phyloP scores from a whole-genome alignment of 2,888 invertebrate species.

The Plagodis pulveraria region DNA sequence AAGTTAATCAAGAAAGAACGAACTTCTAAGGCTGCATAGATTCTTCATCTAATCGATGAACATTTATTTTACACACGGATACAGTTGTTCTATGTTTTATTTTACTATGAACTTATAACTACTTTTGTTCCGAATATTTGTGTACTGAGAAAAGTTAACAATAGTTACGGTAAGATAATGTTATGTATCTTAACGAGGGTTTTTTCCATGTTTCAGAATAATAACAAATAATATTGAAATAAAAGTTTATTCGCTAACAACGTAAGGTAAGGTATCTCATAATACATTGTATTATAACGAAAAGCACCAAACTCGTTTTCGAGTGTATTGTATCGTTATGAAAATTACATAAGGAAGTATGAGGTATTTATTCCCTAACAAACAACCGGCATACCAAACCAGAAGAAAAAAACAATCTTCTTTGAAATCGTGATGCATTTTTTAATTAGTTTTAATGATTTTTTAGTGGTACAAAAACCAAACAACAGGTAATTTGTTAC shows the following conservation, averaged over 20 bases:
- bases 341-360: slow-evolving; percentile 33
- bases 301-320: slow-evolving; percentile 39
- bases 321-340: slow-evolving; percentile 34
- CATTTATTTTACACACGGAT: not conserved
- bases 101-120: not conserved
- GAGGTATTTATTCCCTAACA: slow-evolving; percentile 33
- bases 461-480: no score
- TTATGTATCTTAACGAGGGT: slow-evolving; percentile 9
- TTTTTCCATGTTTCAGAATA: slow-evolving; percentile 28
- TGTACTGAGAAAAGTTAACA: not conserved
- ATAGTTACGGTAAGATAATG: no score
- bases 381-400: slow-evolving; percentile 6
- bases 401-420: no score
- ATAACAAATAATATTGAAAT: slow-evolving; percentile 34
- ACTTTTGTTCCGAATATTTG: not conserved
- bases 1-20: no score
- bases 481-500: no score
- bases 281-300: slow-evolving; percentile 33
- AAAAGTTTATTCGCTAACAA: slow-evolving; percentile 42
- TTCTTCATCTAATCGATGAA: no score
- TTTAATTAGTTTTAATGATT: no score
- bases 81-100: not conserved
- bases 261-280: slow-evolving; percentile 38
- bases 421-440: no score
- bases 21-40: no score